Conservation (phyloP, 2,797 vertebrate species). For the Lophotriccus pileatus region DNA sequence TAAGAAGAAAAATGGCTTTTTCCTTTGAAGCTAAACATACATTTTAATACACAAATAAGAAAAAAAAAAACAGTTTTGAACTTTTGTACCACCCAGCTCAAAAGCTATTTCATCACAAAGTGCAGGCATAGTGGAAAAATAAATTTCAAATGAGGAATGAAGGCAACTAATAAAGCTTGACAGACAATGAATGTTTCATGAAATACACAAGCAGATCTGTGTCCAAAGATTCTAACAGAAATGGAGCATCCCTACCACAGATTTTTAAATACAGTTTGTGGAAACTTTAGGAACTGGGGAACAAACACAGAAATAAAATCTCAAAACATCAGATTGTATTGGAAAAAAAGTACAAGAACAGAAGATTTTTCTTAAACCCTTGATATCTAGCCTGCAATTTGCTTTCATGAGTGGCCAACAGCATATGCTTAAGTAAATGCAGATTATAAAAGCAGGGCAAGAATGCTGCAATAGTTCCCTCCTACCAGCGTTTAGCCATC, state of each 20-base stretch:
- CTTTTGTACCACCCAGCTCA: not conserved
- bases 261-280: not conserved
- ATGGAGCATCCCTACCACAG: rapidly evolving
- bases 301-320: not conserved
- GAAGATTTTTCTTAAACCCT: not conserved
- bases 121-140: not conserved
- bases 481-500: not conserved
- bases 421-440: not conserved
- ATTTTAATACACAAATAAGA: not conserved
- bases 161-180: not conserved
- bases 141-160: not conserved
- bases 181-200: not conserved
- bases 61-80: not conserved
- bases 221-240: not conserved
- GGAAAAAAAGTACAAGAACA: not conserved
- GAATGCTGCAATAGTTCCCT: not conserved
- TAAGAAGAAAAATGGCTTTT: not conserved
- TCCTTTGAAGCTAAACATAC: not conserved
- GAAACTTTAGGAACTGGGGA: not conserved
- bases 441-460: not conserved
- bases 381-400: not conserved
- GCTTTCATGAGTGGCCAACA: not conserved
- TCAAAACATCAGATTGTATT: not conserved
- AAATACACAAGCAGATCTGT: not conserved
- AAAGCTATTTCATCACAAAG: not conserved